These are phyloP conservation scores for Solea solea DNA, from an alignment of 2,113 vertebrate genomes.

Conservation along the genomic window DNA sequence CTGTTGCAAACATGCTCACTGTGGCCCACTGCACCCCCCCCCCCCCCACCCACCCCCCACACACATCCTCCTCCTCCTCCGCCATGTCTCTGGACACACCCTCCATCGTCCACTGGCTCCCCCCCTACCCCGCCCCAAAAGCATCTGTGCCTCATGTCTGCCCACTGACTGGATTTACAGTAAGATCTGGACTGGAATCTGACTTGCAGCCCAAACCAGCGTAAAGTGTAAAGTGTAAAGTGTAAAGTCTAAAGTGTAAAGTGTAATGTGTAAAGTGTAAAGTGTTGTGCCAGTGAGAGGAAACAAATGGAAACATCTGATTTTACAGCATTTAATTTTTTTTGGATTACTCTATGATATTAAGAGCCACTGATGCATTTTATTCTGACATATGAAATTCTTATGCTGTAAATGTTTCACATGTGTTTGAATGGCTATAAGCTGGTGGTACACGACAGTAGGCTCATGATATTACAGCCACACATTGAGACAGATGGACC, in stretches of 20 bases:
- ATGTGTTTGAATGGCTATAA: constrained; percentile 13
- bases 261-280: not conserved
- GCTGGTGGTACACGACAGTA: constrained; percentile 13
- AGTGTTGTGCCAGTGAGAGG: constrained; percentile 31
- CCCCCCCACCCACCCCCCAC: constrained; percentile 19
- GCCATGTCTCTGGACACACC: constrained; percentile 74
- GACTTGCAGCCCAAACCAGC: constrained; percentile 51
- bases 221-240: constrained; percentile 4
- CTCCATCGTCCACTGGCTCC: constrained; percentile 71
- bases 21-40: constrained; percentile 64
- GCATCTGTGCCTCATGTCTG: constrained; percentile 78
- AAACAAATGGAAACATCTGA: constrained; percentile 23
- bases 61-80: constrained; percentile 39
- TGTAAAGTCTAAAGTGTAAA: too few species aligned
- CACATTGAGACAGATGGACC: constrained; percentile 73
- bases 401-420: constrained; percentile 10
- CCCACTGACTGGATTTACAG: constrained; percentile 73
- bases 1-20: constrained; percentile 70
- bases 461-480: constrained; percentile 42
- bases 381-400: constrained; percentile 31
- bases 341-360: constrained; percentile 19
- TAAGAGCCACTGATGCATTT: constrained; percentile 30
- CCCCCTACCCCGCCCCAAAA: constrained; percentile 61
- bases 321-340: constrained; percentile 55
- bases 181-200: constrained; percentile 55